Evolutionary conservation across 2,888 invertebrate genomes (phyloP), one percentile per base, ranked within the genome.

Genomic region (Dolichopus griseipennis): DNA sequence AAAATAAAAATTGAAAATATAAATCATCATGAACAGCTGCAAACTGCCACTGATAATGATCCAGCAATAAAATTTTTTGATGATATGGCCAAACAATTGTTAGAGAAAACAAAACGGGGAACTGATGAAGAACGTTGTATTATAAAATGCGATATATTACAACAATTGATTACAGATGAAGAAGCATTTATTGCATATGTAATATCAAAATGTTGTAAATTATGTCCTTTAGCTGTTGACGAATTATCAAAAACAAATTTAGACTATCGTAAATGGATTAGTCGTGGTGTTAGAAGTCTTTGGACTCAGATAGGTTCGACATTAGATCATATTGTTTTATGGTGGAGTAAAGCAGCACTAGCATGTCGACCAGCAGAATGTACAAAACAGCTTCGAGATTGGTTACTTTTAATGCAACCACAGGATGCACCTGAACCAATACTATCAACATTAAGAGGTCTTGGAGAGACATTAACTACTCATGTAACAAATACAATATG

Each of bases 251-350:
- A 15, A 63, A 27, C 27, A n/a, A 21, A 61, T 61, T 73, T 73
- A 37, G 76, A 79, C 66, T 72, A 77, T 68, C 74, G 78, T 67
- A 72, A 72, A 3, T 79, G 77, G 68, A 73, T 81, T 33, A 75
- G 76, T 68, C 77, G 78, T 1, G 80, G 80, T 1, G 73, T 78
- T 69, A 76, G 78, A n/a, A 68, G 77, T 68, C 81, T 92, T 37
- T 93, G 93, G 93, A 89, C 90, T 0, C 89, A 91, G 75, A 90
- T 92, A 1, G 92, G 92, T 63, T 88, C 88, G 70, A 89, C 88
- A 75, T 83, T 92, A 66, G 92, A 93, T 76, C 92, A 93, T 75
- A 87, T 92, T 22, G 85, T 93, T 27, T 82, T 93, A 0, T 93
- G 93, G 93, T 92, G 92, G 92, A 89, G 90, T 1, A 83, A 88